These are phyloP conservation scores for Dendronephthya gigantea DNA, from an alignment of 64 coral and sea anemone genomes.

Conservation along the genomic window DNA sequence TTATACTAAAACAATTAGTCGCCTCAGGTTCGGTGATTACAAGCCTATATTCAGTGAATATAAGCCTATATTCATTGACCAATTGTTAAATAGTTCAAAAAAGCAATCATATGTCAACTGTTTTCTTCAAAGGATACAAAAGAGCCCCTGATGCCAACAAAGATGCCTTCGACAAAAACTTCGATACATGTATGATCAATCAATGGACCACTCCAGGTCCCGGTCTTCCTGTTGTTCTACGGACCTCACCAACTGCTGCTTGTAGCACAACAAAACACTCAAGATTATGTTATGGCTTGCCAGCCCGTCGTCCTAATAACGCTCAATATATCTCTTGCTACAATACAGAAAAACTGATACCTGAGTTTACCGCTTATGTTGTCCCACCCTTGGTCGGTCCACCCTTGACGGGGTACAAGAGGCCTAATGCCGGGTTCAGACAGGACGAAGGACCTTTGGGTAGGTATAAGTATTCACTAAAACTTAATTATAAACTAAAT, in stretches of 20 bases:
- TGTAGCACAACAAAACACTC: background rate
- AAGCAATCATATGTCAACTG: too few species aligned
- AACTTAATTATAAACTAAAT: too few species aligned
- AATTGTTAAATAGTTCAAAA: too few species aligned
- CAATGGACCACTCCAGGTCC: background rate
- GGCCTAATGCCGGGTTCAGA: background rate
- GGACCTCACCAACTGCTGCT: background rate
- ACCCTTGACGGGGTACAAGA: background rate
- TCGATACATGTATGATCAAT: background rate
- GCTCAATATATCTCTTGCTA: constrained; percentile 26
- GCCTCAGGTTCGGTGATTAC: too few species aligned
- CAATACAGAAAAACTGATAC: constrained; percentile 26
- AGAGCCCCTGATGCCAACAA: background rate
- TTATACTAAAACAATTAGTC: too few species aligned
- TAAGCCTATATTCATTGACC: too few species aligned
- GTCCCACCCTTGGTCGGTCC: background rate
- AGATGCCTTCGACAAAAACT: background rate
- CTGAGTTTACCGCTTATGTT: constrained; percentile 27
- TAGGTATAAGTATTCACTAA: background rate
- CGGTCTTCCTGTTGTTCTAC: too few species aligned
- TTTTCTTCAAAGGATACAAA: background rate
- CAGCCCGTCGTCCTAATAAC: background rate
- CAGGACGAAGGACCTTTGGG: background rate
- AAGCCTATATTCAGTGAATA: too few species aligned
- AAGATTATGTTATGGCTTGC: background rate